Conservation (phyloP, 2,888 invertebrate genomes). For the Zaprionus obscuricornis region DNA sequence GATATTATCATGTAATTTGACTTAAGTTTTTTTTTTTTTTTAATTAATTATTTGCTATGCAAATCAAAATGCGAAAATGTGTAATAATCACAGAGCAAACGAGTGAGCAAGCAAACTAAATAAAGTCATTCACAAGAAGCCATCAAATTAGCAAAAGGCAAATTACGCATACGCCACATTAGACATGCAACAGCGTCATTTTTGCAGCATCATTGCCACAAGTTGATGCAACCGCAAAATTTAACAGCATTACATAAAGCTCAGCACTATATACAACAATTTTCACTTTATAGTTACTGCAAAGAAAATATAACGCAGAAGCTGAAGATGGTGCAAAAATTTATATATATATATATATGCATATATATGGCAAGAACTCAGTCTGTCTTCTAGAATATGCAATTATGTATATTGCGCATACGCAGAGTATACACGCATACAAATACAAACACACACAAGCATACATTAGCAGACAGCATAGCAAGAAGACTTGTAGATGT, state of each 20-base stretch:
- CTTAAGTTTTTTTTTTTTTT: slow-evolving; percentile 9
- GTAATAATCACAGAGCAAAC: background rate
- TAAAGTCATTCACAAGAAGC: background rate
- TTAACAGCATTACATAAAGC: slow-evolving; percentile 35
- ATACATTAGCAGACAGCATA: background rate
- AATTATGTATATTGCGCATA: slow-evolving; percentile 47
- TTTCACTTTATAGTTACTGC: slow-evolving; percentile 29
- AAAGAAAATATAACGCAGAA: slow-evolving; percentile 9
- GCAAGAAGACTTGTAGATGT: slow-evolving; percentile 6
- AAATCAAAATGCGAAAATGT: background rate
- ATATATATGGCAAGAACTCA: slow-evolving; percentile 7
- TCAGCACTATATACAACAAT: slow-evolving; percentile 20
- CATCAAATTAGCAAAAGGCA: slow-evolving; percentile 24
- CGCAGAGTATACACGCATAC: slow-evolving; percentile 8
- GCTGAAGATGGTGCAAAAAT: background rate
- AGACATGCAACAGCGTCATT: slow-evolving; percentile 17
- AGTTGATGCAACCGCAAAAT: slow-evolving; percentile 20
- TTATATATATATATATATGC: no score
- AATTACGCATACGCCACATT: slow-evolving; percentile 44
- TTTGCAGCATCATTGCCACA: slow-evolving; percentile 19
- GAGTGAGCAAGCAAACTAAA: background rate
- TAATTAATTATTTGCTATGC: background rate
- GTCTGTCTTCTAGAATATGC: slow-evolving; percentile 31
- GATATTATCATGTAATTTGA: slow-evolving; percentile 5
- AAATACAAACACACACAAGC: slow-evolving; percentile 5